Evolutionary conservation across 1,140 invertebrate species (phyloP), one percentile per base, ranked within the genome.

Genomic region (Polypedilum pembai): DNA sequence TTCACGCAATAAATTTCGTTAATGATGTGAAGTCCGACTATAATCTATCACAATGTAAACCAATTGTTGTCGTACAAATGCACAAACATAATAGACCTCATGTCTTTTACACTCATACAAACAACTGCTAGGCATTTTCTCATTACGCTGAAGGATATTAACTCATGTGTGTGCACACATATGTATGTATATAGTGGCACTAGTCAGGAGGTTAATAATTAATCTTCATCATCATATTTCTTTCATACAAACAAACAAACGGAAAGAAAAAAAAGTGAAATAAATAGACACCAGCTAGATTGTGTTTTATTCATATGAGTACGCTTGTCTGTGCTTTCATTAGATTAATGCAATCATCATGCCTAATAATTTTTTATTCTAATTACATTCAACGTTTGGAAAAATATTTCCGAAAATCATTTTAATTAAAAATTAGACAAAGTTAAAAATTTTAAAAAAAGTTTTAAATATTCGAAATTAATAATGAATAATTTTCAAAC

Each of bases 181-280:
- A 56, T 56, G 45, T 56, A 12, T 56, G 45, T 12, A 56, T 12
- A 56, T 45, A 45, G 15, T 15, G 15, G 8, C 4, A n/a, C 12
- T 12, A n/a, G n/a, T 56, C 45, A 56, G 45, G 45, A 56, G 45
- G 45, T 69, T 20, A 69, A 69, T 69, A 69, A 69, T 69, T 69
- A 69, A 69, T 69, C 65, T 69, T 69, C 65, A 69, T 69, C 65
- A 69, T 69, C 65, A 69, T 69, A 69, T 69, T 69, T 69, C 20
- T 21, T 69, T 21, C 65, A 69, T 20, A 18, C 15, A 69, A 69
- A 69, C 17, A 18, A 33, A 33, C 24, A 33, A 33, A 33, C 24
- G 24, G 24, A 33, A 33, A 33, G 24, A 33, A 33, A 5, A 33
- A 33, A 33, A 33, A 33, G 24, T 33, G 24, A 5, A 33, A 33